Base-by-base conservation (phyloP, 2,888 invertebrate genomes). In the Scelioninae gen. 2 region DNA sequence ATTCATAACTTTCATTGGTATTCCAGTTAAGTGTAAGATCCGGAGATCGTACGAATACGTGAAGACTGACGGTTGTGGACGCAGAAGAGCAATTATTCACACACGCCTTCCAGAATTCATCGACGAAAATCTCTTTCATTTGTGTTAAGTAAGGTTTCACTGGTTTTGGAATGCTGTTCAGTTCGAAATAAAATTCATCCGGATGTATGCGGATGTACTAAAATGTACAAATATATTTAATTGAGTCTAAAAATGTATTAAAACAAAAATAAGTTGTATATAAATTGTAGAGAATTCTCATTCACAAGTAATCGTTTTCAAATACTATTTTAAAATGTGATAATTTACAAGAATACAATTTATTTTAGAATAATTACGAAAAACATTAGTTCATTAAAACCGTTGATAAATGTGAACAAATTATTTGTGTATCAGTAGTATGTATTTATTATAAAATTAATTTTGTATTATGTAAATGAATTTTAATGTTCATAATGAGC, bases 1-100 rank as follows among this genome's bases (percentile, higher is more conserved):
- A 83, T 63, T 84, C 85, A 81, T 94, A 94, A 31, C 90, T 88
- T 84, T 94, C 94, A 76, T 92, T 89, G 0, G 94, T 94, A 1
- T 87, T 86, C 92, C 92, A 92, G 75, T 89, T 88, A 6, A 93
- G 87, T 0, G 84, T 81, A 2, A 89, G 77, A 75, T 88, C 87
- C 2, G 86, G 79, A 0, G 88, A 87, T 52, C 84, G 86, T 1
- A 92, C 88, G 0, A 86, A 87, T 1, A 93, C 85, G 80, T 88
- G 87, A 0, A 93, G 88, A n/a, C 88, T 84, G 13, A 92, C 87
- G 3, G 89, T 88, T 0, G 89, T 88, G 39, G 88, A 86, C 87
- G 86, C 0, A 87, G 87, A 25, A 84, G 86, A 13, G 74, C 89
- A 90, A 58, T 87, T 86, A 0, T 88, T 86, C 0, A 85, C 87